Base-by-base conservation (phyloP, 2,888 invertebrate genomes). In the Spicauda simplicius region DNA sequence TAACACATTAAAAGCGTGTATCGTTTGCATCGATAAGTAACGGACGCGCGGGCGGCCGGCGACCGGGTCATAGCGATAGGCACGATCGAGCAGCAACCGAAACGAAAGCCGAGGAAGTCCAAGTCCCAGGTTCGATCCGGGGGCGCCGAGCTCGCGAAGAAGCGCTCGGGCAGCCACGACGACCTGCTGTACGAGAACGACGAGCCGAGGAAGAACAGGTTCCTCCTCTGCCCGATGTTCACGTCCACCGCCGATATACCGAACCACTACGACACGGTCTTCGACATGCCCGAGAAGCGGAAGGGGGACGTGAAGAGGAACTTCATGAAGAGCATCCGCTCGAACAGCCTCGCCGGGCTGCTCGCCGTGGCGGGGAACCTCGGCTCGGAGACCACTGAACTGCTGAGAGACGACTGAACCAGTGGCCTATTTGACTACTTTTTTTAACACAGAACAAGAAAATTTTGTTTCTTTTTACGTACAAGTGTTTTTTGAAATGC, bases 211-310 rank as follows among this genome's bases (percentile, higher is more conserved):
- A 78, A 78, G 5, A 83, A 82, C 71, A 70, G 82, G 7, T 85
- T 86, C 94, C 94, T 81, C 85, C 94, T 86, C 7, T 90, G 82
- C 93, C 96, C 77, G 88, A 95, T 91, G 86, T 96, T 93, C 94
- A 93, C 90, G 14, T 83, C 85, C 55, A 70, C 82, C 12, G 76
- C 84, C 5, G 85, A 85, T 45, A 48, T 84, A 59, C 95, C 95
- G 59, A 93, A 95, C 69, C 85, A 84, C 76, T 95, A 95, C 83
- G 95, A 94, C 75, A 93, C 95, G 8, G 89, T 80, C 18, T 75
- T 74, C 69, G 79, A 80, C 20, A 64, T 70, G 20, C 79, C 76
- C n/a, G 73, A 69, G n/a, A 73, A 72, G 16, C 70, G 82, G 19
- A 87, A 87, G 71, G 82, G 77, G 12, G 84, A 85, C 20, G 77